These are phyloP conservation scores for Corbicula japonica DNA, from an alignment of 2,888 invertebrate genomes.

Conservation along the genomic window DNA sequence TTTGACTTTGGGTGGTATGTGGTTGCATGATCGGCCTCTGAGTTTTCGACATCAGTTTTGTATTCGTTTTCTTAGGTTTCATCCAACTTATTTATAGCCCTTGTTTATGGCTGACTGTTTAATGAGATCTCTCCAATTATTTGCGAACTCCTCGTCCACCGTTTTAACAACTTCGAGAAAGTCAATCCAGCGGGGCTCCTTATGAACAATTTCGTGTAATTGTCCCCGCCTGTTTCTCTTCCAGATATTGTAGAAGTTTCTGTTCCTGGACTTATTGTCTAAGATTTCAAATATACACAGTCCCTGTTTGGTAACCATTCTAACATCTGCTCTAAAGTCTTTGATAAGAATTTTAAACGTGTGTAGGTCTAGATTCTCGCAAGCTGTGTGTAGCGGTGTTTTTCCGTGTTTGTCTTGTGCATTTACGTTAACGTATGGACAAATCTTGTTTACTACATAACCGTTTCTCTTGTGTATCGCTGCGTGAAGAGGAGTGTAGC, in stretches of 20 bases:
- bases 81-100: too few species aligned
- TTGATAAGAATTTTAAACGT: not conserved
- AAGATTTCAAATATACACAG: not conserved
- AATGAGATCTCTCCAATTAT: not conserved
- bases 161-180: not conserved
- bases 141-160: not conserved
- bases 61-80: too few species aligned
- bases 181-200: too few species aligned
- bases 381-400: not conserved
- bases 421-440: not conserved
- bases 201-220: not conserved
- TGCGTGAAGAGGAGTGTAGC: constrained; percentile 44
- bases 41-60: too few species aligned
- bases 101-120: too few species aligned
- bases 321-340: constrained; percentile 15
- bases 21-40: too few species aligned
- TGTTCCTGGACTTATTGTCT: not conserved
- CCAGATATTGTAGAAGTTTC: too few species aligned
- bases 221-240: constrained; percentile 2
- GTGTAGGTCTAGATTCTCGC: not conserved
- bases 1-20: too few species aligned
- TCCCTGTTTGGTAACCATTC: constrained; percentile 13
- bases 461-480: constrained; percentile 29
- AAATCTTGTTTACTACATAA: not conserved
- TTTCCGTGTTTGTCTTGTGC: not conserved